Evolutionary conservation across 2,888 invertebrate genomes (phyloP), one percentile per base, ranked within the genome.

Genomic region (Cataglyphis livida): DNA sequence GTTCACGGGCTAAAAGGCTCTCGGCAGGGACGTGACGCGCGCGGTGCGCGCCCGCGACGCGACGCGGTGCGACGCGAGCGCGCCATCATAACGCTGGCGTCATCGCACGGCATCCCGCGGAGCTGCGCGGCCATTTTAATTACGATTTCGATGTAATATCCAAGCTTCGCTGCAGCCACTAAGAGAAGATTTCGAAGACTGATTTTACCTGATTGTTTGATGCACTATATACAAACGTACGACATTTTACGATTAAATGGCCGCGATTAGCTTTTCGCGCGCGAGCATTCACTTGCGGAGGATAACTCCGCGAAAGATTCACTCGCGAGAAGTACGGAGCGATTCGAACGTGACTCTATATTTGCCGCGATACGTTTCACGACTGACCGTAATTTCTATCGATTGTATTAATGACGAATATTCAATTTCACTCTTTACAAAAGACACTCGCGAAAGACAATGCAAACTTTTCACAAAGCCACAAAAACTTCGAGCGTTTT

Each of bases 21-120:
- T 87, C 88, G 81, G 89, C 93, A 93, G 92, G 92, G 90, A 91
- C 92, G 91, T 91, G 89, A 89, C 85, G 88, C 90, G 87, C 91
- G 90, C 85, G 89, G 90, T 85, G 88, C 85, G 89, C 89, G 89
- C 91, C 88, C 89, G 88, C 85, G 83, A 66, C 84, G 76, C 21
- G 54, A 21, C 25, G 25, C 21, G 54, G 18, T 1, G 25, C 25
- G 25, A 25, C 82, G 75, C 79, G 81, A 86, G 85, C 87, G 87
- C 87, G 91, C 61, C 15, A 35, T 21, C 66, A 82, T 90, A 90
- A 87, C 89, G 83, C 88, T 82, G 38, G 82, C 89, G 91, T 83
- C 76, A 68, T 68, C 73, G 62, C 61, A 6, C n/a, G 21, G 82
- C 83, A 75, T 12, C 38, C 44, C 62, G 10, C 18, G 54, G 9